Conservation (phyloP, 2,113 vertebrate species). For the Hyaena hyaena region DNA sequence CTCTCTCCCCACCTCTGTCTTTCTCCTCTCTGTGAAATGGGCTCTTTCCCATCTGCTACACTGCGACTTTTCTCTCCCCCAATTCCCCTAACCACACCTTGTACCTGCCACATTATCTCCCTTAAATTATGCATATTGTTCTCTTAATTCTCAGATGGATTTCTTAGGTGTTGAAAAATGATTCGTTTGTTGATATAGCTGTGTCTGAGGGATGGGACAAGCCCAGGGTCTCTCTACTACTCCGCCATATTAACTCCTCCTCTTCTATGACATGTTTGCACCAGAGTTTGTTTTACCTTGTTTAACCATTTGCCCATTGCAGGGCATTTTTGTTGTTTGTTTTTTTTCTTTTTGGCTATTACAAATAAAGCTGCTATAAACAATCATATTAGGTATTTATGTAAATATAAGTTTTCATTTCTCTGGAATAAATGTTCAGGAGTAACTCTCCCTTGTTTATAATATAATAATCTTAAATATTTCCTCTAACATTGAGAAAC, state of each 20-base stretch:
- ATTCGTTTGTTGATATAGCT: neutral
- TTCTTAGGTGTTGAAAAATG: neutral
- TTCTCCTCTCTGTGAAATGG: neutral
- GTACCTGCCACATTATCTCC: neutral
- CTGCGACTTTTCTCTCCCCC: neutral
- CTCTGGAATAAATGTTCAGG: neutral
- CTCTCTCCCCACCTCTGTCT: neutral
- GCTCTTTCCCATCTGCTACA: neutral
- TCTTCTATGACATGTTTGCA: neutral
- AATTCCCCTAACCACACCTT: neutral
- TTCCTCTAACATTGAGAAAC: neutral
- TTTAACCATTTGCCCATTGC: neutral
- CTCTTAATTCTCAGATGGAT: neutral
- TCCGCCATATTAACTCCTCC: neutral
- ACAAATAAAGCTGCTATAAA: neutral
- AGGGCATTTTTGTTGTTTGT: neutral
- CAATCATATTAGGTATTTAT: neutral
- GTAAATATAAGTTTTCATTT: neutral
- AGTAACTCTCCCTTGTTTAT: neutral
- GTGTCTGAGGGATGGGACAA: neutral
- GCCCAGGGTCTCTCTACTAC: neutral
- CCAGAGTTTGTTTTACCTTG: neutral
- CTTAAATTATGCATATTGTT: neutral
- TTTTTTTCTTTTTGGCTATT: neutral
- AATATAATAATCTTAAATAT: neutral